These are phyloP conservation scores for Paralinhomoeus sp. DNA, from an alignment of 2,888 invertebrate species.

Conservation along the genomic window DNA sequence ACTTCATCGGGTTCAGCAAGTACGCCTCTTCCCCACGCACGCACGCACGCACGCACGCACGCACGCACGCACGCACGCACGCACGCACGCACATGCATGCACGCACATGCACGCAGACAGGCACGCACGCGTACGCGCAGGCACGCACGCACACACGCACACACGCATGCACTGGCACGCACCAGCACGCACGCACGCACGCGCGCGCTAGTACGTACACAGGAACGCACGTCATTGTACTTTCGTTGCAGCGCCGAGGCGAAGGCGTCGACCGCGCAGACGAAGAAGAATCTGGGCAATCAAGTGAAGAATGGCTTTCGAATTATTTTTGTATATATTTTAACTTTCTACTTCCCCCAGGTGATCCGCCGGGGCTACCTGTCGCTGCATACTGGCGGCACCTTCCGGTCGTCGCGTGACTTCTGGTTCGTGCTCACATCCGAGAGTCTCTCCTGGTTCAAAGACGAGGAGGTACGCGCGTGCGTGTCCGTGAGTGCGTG, in stretches of 20 bases:
- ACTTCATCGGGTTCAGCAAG: constrained; percentile 96
- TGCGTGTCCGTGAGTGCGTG: too few species aligned
- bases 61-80: too few species aligned
- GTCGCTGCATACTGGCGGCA: constrained; percentile 84
- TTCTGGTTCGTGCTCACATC: constrained; percentile 98
- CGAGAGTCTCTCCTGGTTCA: constrained; percentile 95
- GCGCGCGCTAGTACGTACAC: too few species aligned
- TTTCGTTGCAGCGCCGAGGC: constrained; percentile 56
- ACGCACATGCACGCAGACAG: too few species aligned
- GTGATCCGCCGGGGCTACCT: constrained; percentile 96
- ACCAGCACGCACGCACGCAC: too few species aligned
- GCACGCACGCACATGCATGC: too few species aligned
- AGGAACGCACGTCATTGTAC: too few species aligned
- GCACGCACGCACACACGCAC: too few species aligned
- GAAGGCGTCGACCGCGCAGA: constrained; percentile 29
- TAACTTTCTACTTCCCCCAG: constrained; percentile 32
- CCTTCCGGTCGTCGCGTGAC: constrained; percentile 96
- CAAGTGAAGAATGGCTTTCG: constrained; percentile 16
- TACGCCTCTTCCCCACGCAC: too few species aligned
- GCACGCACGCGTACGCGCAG: too few species aligned
- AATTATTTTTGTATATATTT: not conserved
- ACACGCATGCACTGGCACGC: too few species aligned
- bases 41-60: too few species aligned
- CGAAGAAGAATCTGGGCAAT: constrained; percentile 76
- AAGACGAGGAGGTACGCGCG: constrained; percentile 69